Evolutionary conservation across 2,113 vertebrate genomes (phyloP).

Genomic region (Clupea harengus): DNA sequence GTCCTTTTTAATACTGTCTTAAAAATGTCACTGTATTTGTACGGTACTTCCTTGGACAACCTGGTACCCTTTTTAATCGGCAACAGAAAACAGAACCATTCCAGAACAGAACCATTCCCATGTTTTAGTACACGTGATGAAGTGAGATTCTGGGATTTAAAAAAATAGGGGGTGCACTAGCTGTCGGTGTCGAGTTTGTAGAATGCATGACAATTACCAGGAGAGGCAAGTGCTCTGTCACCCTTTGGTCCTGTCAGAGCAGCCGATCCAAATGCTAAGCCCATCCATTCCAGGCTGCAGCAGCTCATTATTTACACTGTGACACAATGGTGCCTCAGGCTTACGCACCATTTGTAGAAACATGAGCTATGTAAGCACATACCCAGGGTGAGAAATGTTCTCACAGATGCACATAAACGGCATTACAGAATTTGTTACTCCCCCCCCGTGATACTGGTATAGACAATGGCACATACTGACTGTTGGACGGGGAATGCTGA

Average conservation of each 20-base stretch:
- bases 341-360: not conserved
- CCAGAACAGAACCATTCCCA: not conserved
- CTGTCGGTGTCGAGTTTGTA: not conserved
- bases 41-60: not conserved
- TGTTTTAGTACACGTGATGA: not conserved
- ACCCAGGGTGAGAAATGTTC: not conserved
- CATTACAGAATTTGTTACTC: not conserved
- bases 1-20: not conserved
- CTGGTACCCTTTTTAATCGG: not conserved
- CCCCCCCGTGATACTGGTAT: not conserved
- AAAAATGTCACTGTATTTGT: not conserved
- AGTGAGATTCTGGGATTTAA: not conserved
- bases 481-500: not conserved
- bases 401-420: not conserved
- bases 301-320: not conserved
- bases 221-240: not conserved
- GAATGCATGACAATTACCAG: not conserved
- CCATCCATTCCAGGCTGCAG: not conserved
- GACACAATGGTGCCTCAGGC: constrained; percentile 3
- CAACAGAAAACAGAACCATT: not conserved
- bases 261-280: not conserved
- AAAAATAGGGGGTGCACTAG: not conserved
- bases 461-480: constrained; percentile 2
- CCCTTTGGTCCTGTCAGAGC: constrained; percentile 8
- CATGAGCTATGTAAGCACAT: constrained; percentile 13